phyloP scores from a whole-genome alignment of 92 coral and sea anemone species.

The Bergia puertoricense region DNA sequence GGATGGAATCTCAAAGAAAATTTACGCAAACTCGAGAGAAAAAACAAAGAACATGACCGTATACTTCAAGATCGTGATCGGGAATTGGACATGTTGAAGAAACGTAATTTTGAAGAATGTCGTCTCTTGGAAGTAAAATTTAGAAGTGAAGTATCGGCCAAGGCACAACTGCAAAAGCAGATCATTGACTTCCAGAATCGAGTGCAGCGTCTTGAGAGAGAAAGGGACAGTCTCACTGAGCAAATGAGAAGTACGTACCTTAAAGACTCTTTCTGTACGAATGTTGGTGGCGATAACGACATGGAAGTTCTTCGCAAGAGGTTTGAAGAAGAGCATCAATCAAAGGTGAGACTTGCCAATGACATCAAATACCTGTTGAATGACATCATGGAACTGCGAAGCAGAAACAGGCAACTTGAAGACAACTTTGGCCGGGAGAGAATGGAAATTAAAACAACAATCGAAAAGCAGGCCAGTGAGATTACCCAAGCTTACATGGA shows the following conservation, averaged over 20 bases:
- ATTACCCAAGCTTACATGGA: constrained; percentile 77
- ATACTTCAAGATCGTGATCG: constrained; percentile 66
- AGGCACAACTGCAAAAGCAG: constrained; percentile 60
- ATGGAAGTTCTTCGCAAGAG: constrained; percentile 61
- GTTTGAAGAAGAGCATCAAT: constrained; percentile 74
- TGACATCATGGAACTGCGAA: constrained; percentile 79
- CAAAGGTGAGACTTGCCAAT: constrained; percentile 71
- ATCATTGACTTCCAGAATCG: constrained; percentile 68
- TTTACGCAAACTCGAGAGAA: constrained; percentile 65
- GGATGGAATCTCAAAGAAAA: constrained; percentile 67
- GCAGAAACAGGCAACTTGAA: constrained; percentile 72
- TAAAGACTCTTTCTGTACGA: constrained; percentile 45
- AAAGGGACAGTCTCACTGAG: constrained; percentile 62
- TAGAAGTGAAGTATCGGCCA: constrained; percentile 62
- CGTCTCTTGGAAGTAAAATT: constrained; percentile 67
- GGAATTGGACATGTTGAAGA: constrained; percentile 60
- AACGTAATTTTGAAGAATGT: constrained; percentile 61
- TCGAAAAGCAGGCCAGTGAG: constrained; percentile 84
- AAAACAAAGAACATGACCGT: constrained; percentile 57
- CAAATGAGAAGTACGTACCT: constrained; percentile 46
- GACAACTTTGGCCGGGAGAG: constrained; percentile 78
- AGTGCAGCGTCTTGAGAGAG: constrained; percentile 69
- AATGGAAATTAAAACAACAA: constrained; percentile 77
- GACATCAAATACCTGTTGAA: constrained; percentile 78
- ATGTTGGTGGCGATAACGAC: constrained; percentile 56